phyloP scores from a whole-genome alignment of 2,113 vertebrate species.

The Dromiciops gliroides region DNA sequence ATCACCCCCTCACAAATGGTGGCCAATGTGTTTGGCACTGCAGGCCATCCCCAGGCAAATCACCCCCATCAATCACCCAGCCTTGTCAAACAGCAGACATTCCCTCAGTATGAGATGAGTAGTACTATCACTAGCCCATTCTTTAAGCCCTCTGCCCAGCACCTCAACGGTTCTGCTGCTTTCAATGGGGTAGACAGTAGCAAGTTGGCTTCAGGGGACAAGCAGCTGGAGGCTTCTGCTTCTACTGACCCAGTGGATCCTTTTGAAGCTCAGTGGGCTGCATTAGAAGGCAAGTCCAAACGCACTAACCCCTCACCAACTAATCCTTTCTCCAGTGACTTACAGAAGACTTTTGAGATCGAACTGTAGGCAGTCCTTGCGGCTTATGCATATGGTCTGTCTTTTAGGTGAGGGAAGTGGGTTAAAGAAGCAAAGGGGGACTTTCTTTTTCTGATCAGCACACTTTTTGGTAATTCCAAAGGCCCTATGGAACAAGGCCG shows the following conservation, averaged over 20 bases:
- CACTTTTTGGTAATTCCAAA: constrained; percentile 79
- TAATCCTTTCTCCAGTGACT: constrained; percentile 98
- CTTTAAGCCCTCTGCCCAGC: constrained; percentile 85
- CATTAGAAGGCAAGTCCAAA: constrained; percentile 92
- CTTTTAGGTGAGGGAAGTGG: constrained; percentile 59
- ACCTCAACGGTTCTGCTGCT: constrained; percentile 89
- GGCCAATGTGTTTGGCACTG: constrained; percentile 95
- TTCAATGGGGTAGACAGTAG: constrained; percentile 90
- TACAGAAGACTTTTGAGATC: constrained; percentile 99
- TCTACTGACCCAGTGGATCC: constrained; percentile 86
- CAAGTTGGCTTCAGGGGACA: constrained; percentile 84
- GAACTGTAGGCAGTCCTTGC: constrained; percentile 88
- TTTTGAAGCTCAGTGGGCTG: constrained; percentile 98
- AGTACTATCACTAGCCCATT: constrained; percentile 86
- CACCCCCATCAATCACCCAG: constrained; percentile 85
- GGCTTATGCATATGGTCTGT: constrained; percentile 66
- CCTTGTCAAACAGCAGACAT: constrained; percentile 84
- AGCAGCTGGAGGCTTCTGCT: constrained; percentile 71
- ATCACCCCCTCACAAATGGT: constrained; percentile 99
- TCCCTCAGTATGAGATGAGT: constrained; percentile 83
- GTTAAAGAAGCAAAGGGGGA: constrained; percentile 72
- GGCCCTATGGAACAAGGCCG: constrained; percentile 74
- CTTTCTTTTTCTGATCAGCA: constrained; percentile 70
- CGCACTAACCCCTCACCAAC: constrained; percentile 96
- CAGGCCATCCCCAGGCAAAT: constrained; percentile 86